These are phyloP conservation scores for Hylyphantes graminicola DNA, from an alignment of 1,140 invertebrate species.

Conservation along the genomic window DNA sequence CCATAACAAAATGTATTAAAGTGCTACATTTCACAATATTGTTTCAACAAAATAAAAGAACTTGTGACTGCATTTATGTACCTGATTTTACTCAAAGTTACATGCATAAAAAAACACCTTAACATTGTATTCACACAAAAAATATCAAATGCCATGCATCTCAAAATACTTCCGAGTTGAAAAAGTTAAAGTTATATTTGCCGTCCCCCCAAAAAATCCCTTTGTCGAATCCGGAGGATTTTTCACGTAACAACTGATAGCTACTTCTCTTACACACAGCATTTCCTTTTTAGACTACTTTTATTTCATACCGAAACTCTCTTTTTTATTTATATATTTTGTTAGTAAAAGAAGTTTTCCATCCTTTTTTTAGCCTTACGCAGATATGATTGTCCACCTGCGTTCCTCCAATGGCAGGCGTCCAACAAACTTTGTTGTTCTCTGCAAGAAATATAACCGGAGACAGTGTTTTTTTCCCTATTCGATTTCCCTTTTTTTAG, in stretches of 20 bases:
- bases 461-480: conserved; percentile 12
- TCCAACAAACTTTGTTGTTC: conserved; percentile 54
- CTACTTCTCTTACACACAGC: conserved; percentile 1
- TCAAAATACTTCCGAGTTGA: too few species aligned
- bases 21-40: too few species aligned
- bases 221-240: background rate
- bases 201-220: background rate
- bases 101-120: too few species aligned
- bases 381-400: conserved; percentile 57
- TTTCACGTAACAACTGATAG: conserved; percentile 34
- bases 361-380: conserved; percentile 24
- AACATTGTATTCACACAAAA: too few species aligned
- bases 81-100: too few species aligned
- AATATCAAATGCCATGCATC: too few species aligned
- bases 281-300: background rate
- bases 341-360: conserved; percentile 24
- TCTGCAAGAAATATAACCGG: conserved; percentile 34
- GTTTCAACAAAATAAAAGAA: too few species aligned
- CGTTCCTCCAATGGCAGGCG: conserved; percentile 32
- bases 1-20: too few species aligned
- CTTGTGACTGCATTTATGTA: too few species aligned
- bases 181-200: too few species aligned
- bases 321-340: background rate
- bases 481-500: conserved; percentile 13
- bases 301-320: background rate